Percentiles rank a stretch among this genome's conserved stretches.
These are phyloP conservation scores for Diplosoma virens DNA, from an alignment of 23 tunicate genomes.

Conservation along the genomic window DNA sequence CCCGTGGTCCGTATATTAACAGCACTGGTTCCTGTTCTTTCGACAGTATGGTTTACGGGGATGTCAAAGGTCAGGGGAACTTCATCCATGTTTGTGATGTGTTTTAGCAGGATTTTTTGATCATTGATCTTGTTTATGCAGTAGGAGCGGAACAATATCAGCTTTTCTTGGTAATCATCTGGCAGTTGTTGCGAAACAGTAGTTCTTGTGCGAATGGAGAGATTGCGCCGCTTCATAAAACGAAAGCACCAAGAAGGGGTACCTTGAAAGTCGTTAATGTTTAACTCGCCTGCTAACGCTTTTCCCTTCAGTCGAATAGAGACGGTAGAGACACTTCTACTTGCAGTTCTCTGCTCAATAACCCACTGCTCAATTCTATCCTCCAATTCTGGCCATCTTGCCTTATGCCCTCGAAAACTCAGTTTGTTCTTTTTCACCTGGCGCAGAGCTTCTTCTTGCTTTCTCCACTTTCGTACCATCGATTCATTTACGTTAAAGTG, in stretches of 20 bases:
- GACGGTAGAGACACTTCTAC: conserved; percentile 47
- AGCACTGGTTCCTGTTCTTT: conserved; percentile 50
- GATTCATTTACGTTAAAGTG: conserved; percentile 35
- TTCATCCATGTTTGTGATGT: conserved; percentile 61
- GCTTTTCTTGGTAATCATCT: conserved; percentile 53
- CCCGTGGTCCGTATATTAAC: conserved; percentile 55
- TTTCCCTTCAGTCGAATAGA: conserved; percentile 52
- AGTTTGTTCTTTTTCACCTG: conserved; percentile 36
- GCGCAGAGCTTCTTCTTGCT: conserved; percentile 50
- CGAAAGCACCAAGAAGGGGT: conserved; percentile 61
- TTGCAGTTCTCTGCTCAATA: conserved; percentile 45
- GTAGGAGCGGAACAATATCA: conserved; percentile 43
- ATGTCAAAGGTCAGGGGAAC: conserved; percentile 69
- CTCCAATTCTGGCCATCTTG: conserved; percentile 61
- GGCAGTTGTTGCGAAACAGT: conserved; percentile 57
- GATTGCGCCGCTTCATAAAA: conserved; percentile 53
- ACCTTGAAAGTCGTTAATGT: conserved; percentile 47
- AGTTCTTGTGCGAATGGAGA: conserved; percentile 53
- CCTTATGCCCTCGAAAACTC: conserved; percentile 56
- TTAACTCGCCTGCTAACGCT: conserved; percentile 45
- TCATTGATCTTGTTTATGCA: conserved; percentile 48
- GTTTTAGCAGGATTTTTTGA: conserved; percentile 40
- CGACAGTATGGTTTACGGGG: conserved; percentile 45
- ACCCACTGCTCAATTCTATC: conserved; percentile 53
- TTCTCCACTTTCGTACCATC: conserved; percentile 56